Base-by-base conservation (phyloP, 35 echinoderm and acorn worm genomes). In the Heliocidaris tuberculata region DNA sequence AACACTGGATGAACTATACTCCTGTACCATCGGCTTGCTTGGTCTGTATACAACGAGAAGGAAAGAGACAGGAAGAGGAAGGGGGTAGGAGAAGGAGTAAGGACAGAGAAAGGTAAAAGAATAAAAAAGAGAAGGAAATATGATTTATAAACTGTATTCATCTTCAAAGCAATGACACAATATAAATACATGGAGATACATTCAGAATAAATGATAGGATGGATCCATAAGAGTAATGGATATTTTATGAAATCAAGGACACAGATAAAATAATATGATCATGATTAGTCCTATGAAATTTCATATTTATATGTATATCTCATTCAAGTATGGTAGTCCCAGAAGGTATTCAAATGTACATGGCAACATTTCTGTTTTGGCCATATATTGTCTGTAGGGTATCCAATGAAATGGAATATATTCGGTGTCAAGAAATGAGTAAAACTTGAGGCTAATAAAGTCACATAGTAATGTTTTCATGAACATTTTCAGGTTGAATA, bases 11-110 rank as follows among this genome's bases (percentile, higher is more conserved):
- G 29, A 13, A 27, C 47, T 89, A 89, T 89, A 89, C 87, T 11
- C 87, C 87, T 89, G 87, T 89, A 48, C 87, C 87, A 89, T 89
- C 87, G 19, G 47, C 87, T 89, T 89, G 87, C 32, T 89, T 89
- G 0, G 87, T 48, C 87, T 89, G 87, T 2, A 89, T 47, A 31
- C 19, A 42, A 6, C 42, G 15, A 35, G 87, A 42, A 89, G 47
- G 11, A n/a, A 47, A 48, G 29, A 27, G 86, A 86, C 31, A 88
- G 1, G 31, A 11, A 89, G 87, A 88, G 17, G 30, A n/a, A 89
- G 87, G 32, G n/a, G 21, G 12, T 0, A 24, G 32, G 47, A 89
- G 11, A 32, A 13, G 19, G 87, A 89, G 13, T 1, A 89, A 47
- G 12, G 87, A 32, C 6, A 89, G 16, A 47, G 12, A 89, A 6